Evolutionary conservation across 2,113 vertebrate species (phyloP).

Genomic region (Eulacestoma nigropectus): DNA sequence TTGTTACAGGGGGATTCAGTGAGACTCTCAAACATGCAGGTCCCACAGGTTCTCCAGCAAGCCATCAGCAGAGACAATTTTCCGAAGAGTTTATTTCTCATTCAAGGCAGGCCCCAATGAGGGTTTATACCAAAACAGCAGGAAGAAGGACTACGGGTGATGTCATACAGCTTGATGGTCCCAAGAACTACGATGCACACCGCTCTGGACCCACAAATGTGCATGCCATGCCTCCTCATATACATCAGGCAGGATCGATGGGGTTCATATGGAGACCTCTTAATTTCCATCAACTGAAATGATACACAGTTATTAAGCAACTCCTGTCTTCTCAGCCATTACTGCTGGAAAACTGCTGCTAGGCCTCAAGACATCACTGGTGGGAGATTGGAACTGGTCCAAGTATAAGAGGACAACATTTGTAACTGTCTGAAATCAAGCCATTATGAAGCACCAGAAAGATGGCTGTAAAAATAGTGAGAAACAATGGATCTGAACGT

Average conservation of each 20-base stretch:
- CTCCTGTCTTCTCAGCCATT: neutral
- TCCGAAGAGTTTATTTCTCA: neutral
- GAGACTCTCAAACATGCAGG: neutral
- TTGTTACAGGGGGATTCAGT: neutral
- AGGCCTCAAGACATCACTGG: neutral
- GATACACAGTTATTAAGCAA: neutral
- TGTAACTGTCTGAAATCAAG: neutral
- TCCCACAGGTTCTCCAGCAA: neutral
- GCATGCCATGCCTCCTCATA: neutral
- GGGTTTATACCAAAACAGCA: rapidly evolving
- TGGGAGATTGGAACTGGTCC: neutral
- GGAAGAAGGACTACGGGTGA: neutral
- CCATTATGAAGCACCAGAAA: neutral
- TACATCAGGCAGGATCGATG: neutral
- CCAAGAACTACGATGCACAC: neutral
- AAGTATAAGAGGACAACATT: neutral
- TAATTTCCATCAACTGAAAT: neutral
- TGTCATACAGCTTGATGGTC: neutral
- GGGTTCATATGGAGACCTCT: neutral
- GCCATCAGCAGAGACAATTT: neutral
- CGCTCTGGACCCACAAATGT: neutral
- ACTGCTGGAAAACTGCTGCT: neutral
- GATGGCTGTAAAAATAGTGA: neutral
- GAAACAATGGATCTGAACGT: neutral
- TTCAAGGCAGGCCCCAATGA: neutral